A percentile compares a stretch with the other conserved stretches of the same genome.
Conservation (phyloP, 2,888 invertebrate genomes). For the Beris morrisii region DNA sequence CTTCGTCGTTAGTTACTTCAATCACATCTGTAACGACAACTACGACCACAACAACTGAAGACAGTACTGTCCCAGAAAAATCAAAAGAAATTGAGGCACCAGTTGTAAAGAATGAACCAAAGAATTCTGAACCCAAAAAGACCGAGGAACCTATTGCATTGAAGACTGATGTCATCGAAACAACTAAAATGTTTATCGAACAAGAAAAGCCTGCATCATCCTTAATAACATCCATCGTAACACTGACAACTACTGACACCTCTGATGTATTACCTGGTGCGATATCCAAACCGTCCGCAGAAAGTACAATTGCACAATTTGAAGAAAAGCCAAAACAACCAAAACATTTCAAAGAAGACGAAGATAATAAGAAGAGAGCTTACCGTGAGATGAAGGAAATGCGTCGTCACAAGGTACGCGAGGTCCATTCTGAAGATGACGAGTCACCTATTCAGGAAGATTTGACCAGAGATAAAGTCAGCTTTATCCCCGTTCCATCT, state of each 20-base stretch:
- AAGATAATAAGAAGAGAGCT: background rate
- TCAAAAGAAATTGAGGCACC: background rate
- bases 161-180: too few relatives aligned
- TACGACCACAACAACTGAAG: background rate
- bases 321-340: background rate
- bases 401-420: background rate
- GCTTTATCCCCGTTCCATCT: too few relatives aligned
- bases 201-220: background rate
- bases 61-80: background rate
- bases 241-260: too few relatives aligned
- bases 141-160: too few relatives aligned
- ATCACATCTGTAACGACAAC: background rate
- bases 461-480: too few relatives aligned
- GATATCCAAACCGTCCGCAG: too few relatives aligned
- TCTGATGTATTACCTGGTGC: too few relatives aligned
- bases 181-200: background rate
- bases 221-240: too few relatives aligned
- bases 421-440: too few relatives aligned
- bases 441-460: too few relatives aligned
- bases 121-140: background rate
- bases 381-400: conserved; percentile 18
- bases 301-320: too few relatives aligned
- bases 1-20: background rate
- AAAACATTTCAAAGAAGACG: background rate
- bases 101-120: too few relatives aligned